These are phyloP conservation scores for Xiphias gladius DNA, from an alignment of 2,113 vertebrate genomes.

Conservation along the genomic window DNA sequence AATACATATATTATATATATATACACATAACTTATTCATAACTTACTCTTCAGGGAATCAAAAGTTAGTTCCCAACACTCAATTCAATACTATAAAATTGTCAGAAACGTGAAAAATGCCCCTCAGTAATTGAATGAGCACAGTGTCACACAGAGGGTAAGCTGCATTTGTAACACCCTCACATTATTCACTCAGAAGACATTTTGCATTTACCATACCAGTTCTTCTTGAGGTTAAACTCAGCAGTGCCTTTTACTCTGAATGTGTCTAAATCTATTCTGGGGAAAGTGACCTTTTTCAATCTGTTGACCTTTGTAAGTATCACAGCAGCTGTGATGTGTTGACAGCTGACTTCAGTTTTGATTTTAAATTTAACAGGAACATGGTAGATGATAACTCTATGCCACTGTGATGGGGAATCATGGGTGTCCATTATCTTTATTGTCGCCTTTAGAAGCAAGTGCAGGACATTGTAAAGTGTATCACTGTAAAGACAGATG, in stretches of 20 bases:
- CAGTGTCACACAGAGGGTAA: too few species aligned
- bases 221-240: neutral
- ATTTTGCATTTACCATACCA: neutral
- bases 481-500: conserved; percentile 3
- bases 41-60: too few species aligned
- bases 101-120: too few species aligned
- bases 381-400: neutral
- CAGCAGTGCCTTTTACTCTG: conserved; percentile 2
- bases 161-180: conserved; percentile 24
- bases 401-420: conserved; percentile 6
- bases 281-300: conserved; percentile 46
- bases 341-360: conserved; percentile 38
- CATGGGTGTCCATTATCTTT: conserved; percentile 40
- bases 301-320: conserved; percentile 41
- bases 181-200: conserved; percentile 12
- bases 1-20: too few species aligned
- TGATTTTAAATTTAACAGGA: conserved; percentile 45
- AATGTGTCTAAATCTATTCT: conserved; percentile 18
- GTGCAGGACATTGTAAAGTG: neutral
- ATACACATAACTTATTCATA: too few species aligned
- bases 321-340: conserved; percentile 27
- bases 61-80: too few species aligned
- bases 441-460: neutral
- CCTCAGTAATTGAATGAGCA: too few species aligned
- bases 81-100: too few species aligned